phyloP scores from a whole-genome alignment of 2,113 vertebrate genomes.

The Dermatemys mawii region DNA sequence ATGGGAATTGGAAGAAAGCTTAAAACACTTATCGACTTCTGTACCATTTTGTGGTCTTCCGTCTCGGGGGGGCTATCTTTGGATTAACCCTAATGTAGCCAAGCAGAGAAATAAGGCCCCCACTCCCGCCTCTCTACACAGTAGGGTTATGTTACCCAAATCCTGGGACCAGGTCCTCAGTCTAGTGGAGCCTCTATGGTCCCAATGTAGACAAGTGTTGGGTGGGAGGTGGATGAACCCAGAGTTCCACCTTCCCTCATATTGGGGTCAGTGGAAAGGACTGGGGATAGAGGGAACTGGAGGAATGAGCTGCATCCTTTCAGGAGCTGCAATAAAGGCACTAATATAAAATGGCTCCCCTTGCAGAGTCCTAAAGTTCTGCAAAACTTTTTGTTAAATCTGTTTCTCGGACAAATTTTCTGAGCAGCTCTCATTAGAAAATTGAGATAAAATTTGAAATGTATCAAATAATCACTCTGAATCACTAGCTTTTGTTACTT shows the following conservation, averaged over 20 bases:
- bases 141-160: not conserved
- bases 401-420: not conserved
- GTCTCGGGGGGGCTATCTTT: not conserved
- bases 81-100: not conserved
- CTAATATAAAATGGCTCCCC: not conserved
- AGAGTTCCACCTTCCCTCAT: not conserved
- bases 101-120: not conserved
- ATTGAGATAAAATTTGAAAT: not conserved
- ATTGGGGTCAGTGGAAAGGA: not conserved
- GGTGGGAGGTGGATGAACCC: not conserved
- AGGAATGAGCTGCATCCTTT: accelerated
- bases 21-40: not conserved
- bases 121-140: not conserved
- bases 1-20: not conserved
- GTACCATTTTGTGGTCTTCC: not conserved
- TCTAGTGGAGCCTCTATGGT: not conserved
- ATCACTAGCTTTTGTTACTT: not conserved
- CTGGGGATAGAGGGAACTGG: not conserved
- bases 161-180: not conserved
- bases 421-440: not conserved
- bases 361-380: not conserved
- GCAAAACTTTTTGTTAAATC: not conserved
- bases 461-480: not conserved
- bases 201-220: not conserved
- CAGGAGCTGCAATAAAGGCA: not conserved